Base-by-base conservation (phyloP, 35 echinoderm and acorn worm species). In the Heliocidaris tuberculata region DNA sequence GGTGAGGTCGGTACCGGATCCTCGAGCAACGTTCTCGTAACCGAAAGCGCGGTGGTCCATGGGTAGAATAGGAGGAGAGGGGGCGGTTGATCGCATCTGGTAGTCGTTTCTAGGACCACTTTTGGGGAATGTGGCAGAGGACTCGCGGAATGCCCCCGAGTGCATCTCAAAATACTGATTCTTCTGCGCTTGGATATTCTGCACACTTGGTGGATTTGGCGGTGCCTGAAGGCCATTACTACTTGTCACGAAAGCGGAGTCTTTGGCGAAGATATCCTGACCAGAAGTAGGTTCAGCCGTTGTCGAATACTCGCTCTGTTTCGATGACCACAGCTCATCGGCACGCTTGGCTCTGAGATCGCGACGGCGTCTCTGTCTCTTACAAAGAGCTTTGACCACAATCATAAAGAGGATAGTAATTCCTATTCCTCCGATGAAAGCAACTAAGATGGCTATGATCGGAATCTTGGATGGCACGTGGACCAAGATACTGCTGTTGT, bases 151-250 rank as follows among this genome's bases (percentile, higher is more conserved):
- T 42, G 47, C 19, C 47, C 29, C 29, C 21, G 87, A 89, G 32
- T 89, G 31, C 87, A 89, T 89, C 47, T 89, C 87, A 89, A 42
- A 89, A 48, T 89, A 89, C 32, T 89, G 31, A 31, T 89, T 89
- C 47, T 42, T 89, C 31, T 89, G 87, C 16, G 31, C 47, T 89
- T 89, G 87, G 3, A 89, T 48, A 13, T 89, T 89, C 15, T 89
- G 31, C 42, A 89, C 87, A 42, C 5, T 19, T 48, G 87, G 47
- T 31, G 29, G 87, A 6, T 89, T 32, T n/a, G 11, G 87, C 10
- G 87, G 32, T 13, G 11, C 12, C 31, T 89, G 31, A 42, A 32
- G 87, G 13, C 19, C 19, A 48, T 48, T 89, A 9, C 31, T 89
- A 13, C 47, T 89, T 31, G 31, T 89, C 31, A 89, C 87, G 32